Evolutionary conservation across 2,797 vertebrate genomes (phyloP).

Genomic region (Crenichthys baileyi): DNA sequence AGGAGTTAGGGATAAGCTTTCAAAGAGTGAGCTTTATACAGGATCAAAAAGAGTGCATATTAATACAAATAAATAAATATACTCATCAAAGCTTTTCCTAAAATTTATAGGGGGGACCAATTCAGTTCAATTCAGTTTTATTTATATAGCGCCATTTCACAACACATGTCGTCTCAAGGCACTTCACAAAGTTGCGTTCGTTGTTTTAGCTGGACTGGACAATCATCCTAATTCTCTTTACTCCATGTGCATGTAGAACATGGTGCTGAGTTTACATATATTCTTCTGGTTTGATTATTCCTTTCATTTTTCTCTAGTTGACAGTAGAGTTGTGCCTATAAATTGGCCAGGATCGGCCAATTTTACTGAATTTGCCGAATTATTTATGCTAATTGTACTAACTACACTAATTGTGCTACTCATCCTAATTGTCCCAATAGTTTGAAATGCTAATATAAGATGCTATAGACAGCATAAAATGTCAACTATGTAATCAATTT

Average conservation of each 20-base stretch:
- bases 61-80: not conserved
- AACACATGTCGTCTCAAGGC: too few relatives aligned
- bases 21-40: not conserved
- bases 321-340: not conserved
- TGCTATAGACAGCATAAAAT: not conserved
- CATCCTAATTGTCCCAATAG: not conserved
- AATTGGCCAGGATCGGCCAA: not conserved
- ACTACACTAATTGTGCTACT: not conserved
- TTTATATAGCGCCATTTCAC: too few relatives aligned
- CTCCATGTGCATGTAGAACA: conserved; percentile 29
- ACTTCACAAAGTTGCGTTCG: conserved; percentile 37
- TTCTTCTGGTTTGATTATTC: conserved; percentile 31
- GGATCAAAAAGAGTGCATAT: not conserved
- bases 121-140: too few relatives aligned
- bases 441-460: not conserved
- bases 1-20: not conserved
- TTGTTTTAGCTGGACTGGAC: conserved; percentile 64
- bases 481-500: not conserved
- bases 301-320: conserved; percentile 41
- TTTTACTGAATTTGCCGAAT: not conserved
- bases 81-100: not conserved
- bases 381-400: not conserved
- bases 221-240: conserved; percentile 45
- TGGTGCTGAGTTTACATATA: conserved; percentile 44
- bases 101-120: too few relatives aligned